Evolutionary conservation across 2,113 vertebrate genomes (phyloP).

Genomic region (Sylvia atricapilla): DNA sequence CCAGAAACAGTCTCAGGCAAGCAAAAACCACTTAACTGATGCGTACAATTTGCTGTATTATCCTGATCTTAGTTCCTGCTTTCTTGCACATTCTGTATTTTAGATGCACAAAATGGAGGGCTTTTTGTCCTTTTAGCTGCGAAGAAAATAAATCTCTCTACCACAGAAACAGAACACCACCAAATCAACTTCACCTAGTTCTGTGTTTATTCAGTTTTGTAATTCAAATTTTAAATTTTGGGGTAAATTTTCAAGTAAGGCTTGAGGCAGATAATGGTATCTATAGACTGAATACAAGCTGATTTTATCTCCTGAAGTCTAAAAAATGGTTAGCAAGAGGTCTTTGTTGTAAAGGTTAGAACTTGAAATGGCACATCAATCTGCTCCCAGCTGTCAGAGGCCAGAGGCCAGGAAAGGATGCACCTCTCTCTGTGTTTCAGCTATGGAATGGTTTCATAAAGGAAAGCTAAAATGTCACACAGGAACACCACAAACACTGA

Average conservation of each 20-base stretch:
- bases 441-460: not conserved
- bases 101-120: not conserved
- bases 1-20: not conserved
- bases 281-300: not conserved
- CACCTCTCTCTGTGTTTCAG: not conserved
- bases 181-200: not conserved
- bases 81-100: not conserved
- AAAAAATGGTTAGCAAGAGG: not conserved
- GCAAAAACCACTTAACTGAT: not conserved
- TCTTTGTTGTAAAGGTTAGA: slow-evolving; percentile 26
- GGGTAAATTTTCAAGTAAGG: not conserved
- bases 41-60: not conserved
- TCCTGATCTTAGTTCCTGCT: not conserved
- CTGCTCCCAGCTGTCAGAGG: not conserved
- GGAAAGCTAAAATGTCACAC: not conserved
- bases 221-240: not conserved
- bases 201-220: not conserved
- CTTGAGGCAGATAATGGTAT: not conserved
- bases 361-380: not conserved
- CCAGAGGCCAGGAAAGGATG: not conserved
- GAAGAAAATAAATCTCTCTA: not conserved
- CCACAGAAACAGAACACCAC: not conserved
- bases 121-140: not conserved
- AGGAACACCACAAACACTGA: not conserved
- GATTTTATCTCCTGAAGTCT: not conserved